Evolutionary conservation across 2,797 vertebrate genomes (phyloP), one percentile per base, ranked within the genome.

Genomic region (Pygocentrus nattereri): DNA sequence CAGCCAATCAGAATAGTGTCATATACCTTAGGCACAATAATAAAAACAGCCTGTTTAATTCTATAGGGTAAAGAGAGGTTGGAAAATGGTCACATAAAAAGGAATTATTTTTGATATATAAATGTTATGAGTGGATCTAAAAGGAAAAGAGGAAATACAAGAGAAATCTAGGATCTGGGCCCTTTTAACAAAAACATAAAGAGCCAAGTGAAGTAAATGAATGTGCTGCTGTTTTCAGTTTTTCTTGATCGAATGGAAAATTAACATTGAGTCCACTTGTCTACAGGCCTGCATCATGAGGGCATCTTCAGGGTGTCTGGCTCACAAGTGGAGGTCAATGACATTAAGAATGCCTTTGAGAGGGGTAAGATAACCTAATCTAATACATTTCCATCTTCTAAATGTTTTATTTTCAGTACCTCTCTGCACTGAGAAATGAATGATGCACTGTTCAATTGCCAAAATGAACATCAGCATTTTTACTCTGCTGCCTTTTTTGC

Each of bases 261-360:
- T 21, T 56, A 34, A 69, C n/a, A 19, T 4, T 56, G 34, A 74
- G n/a, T 85, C 31, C 85, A 47, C 81, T 27, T 86, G 78, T 74
- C 86, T 31, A 0, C 67, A 99, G 98, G 98, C 86, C 89, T 99
- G 82, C 97, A 97, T 88, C 97, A 99, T 25, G 97, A 99, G 86
- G 98, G 98, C 21, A 99, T 99, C 89, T 99, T 99, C 93, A 91
- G 98, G 84, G 98, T 99, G 81, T 98, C 97, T 6, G 98, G 98
- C 68, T 99, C 98, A 5, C 98, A 99, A 85, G 97, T 99, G 76
- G 98, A 99, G 87, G 98, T 99, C 88, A 99, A 99, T 56, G 98
- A 99, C 93, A 99, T 99, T 80, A 99, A 99, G 92, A 99, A 99
- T 25, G 96, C 98, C 0, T 99, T 99, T 93, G 98, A 99, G 90